Base-by-base conservation (phyloP, 2,113 vertebrate genomes). In the Xiphophorus maculatus region DNA sequence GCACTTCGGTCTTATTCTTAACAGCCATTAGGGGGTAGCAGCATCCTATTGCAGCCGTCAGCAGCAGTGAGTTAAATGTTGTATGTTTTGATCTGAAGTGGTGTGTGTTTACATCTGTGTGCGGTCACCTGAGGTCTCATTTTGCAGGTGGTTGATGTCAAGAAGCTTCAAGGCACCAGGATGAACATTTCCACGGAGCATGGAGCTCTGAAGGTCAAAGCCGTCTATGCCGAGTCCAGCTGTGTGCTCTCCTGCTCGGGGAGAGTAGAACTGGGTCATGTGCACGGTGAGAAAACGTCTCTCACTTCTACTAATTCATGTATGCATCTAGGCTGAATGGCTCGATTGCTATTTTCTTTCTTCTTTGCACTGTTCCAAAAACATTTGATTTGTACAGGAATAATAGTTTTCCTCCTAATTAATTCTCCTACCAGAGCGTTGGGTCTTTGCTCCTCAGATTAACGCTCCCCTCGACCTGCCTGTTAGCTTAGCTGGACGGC, bases 151-250 rank as follows among this genome's bases (percentile, higher is more conserved):
- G 96, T 99, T 76, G 93, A 94, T 67, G 77, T 97, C 84, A 96
- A 96, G 90, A 99, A 99, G 92, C 93, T 99, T 35, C 96, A 98
- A 84, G 97, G 97, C 77, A 95, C 95, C 73, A 93, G 77, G 33
- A 93, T 99, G 93, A 96, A 94, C 33, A 90, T 99, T 90, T 96
- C 95, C 63, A 98, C 96, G 66, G 95, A 97, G 73, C 90, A 90
- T 35, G 97, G 98, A 61, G 83, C 94, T 72, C 87, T 99, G 85
- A 95, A 96, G 90, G 95, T 96, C 14, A 96, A 96, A 82, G 96
- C 96, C 79, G 94, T 98, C 69, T 99, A 99, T 71, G 95, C 96
- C 1, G 96, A 97, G 69, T 95, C 95, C 29, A 96, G 96, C 75
- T 93, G 88, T 64, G 70, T 99, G 3, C 95, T 94, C 54, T 97